Evolutionary conservation across 2,888 invertebrate species (phyloP).

Genomic region (Cistogaster globosa): DNA sequence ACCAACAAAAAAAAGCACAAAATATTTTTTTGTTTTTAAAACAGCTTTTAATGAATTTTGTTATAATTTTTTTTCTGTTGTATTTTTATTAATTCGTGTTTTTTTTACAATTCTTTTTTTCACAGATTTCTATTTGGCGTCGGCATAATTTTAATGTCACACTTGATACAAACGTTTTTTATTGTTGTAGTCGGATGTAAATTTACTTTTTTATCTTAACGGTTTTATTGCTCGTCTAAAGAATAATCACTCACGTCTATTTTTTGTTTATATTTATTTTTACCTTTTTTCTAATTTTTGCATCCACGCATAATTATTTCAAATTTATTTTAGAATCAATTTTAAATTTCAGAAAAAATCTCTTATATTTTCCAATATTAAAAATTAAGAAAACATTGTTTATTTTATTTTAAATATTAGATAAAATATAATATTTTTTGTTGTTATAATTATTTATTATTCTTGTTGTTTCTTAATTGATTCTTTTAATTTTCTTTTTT

Average conservation of each 20-base stretch:
- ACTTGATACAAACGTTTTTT: slow-evolving; percentile 4
- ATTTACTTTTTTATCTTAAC: slow-evolving; percentile 23
- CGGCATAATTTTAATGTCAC: slow-evolving; percentile 57
- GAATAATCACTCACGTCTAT: slow-evolving; percentile 19
- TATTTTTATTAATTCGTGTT: background rate
- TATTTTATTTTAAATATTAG: slow-evolving; percentile 14
- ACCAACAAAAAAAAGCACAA: background rate
- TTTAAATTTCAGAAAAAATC: background rate
- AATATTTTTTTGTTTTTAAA: background rate
- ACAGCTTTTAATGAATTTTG: slow-evolving; percentile 15
- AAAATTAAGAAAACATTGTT: slow-evolving; percentile 2
- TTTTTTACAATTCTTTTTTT: slow-evolving; percentile 17
- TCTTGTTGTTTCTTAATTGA: slow-evolving; percentile 1
- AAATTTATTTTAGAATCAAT: slow-evolving; percentile 11
- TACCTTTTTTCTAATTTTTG: background rate
- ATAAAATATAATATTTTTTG: slow-evolving; percentile 13
- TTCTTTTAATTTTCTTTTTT: background rate
- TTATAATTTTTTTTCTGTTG: background rate
- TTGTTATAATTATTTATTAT: slow-evolving; percentile 24
- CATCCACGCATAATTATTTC: background rate
- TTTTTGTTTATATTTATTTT: slow-evolving; percentile 6
- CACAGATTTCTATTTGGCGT: slow-evolving; percentile 41
- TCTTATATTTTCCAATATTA: background rate
- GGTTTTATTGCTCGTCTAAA: slow-evolving; percentile 32
- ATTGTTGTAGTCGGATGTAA: slow-evolving; percentile 14